Percentiles rank a stretch among this genome's conserved stretches.
Conservation (phyloP, 2,888 invertebrate species). For the Epinotia demarniana region DNA sequence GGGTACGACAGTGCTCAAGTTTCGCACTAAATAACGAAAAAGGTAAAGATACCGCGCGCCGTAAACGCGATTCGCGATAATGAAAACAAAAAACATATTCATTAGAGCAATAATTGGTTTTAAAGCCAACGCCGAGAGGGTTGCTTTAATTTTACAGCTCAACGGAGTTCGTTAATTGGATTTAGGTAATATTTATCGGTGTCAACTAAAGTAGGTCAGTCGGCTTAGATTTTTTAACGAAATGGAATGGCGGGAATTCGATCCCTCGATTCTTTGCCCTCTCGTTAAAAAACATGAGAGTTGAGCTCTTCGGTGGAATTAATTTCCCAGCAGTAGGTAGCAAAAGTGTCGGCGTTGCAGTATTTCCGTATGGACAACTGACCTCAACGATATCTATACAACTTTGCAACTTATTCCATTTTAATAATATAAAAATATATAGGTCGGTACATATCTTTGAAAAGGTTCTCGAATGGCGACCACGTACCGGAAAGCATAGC, state of each 20-base stretch:
- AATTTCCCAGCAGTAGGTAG: neutral
- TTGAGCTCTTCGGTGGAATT: neutral
- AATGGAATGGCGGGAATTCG: neutral
- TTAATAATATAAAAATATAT: too few relatives aligned
- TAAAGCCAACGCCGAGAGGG: conserved; percentile 2
- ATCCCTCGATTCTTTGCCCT: neutral
- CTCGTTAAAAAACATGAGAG: neutral
- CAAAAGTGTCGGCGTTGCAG: neutral
- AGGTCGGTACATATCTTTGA: too few relatives aligned
- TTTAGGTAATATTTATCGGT: conserved; percentile 26
- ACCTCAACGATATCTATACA: too few relatives aligned
- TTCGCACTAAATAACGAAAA: conserved; percentile 36
- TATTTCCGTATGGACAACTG: neutral
- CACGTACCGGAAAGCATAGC: too few relatives aligned
- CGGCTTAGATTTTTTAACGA: conserved; percentile 22
- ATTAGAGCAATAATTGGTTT: conserved; percentile 25
- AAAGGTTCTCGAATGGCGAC: too few relatives aligned
- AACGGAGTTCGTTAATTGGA: conserved; percentile 24
- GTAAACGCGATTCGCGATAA: conserved; percentile 33
- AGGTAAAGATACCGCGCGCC: conserved; percentile 23
- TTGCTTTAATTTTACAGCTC: conserved; percentile 21
- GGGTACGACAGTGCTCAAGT: conserved; percentile 17
- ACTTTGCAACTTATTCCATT: too few relatives aligned
- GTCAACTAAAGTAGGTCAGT: conserved; percentile 19
- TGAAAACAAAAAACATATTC: conserved; percentile 1